Evolutionary conservation across 37 sponge, comb jelly and placozoan genomes (phyloP), one percentile per base, ranked within the genome.

Genomic region (Hexactinellida sp.): DNA sequence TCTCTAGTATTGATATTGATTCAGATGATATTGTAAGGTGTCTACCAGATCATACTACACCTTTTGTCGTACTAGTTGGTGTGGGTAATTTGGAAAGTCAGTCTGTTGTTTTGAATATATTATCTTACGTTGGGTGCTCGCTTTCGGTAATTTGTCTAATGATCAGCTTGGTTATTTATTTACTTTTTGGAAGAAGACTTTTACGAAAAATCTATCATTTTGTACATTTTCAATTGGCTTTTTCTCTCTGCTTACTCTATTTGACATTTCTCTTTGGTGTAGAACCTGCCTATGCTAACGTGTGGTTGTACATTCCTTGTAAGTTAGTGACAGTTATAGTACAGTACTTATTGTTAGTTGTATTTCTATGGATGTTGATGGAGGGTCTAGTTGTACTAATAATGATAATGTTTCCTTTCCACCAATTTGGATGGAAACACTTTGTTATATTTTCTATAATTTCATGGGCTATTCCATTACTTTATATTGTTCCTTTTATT

Each of bases 101-200:
- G 83, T 34, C 83, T 38, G n/a, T 38, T 34, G 92, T 85, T 19
- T 41, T 92, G 1, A 54, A 54, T 30, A 37, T 55, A 0, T 1
- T 92, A 1, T 89, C 92, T 1, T 92, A 92, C 82, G 84, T 92
- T 55, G 92, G 92, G 34, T 87, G 88, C 83, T 54, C 87, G 21
- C 36, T 92, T 0, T 92, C 92, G 21, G 87, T 87, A 19, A 38
- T 92, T 19, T 92, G 90, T 37, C 88, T 92, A 28, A 13, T 85
- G 39, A 39, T 89, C 5, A 83, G 90, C 13, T 37, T 92, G n/a
- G 36, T 86, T 24, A 87, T 89, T 84, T 89, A 87, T 38, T 13
- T 85, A 0, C 0, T 85, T 16, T 82, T 91, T 54, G 88, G 91
- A 32, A 10, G 21, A 25, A 63, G 13, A 28, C 76, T 63, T 63